Evolutionary conservation across 2,888 invertebrate genomes (phyloP), one percentile per base, ranked within the genome.

Genomic region (Nysson spinosus): DNA sequence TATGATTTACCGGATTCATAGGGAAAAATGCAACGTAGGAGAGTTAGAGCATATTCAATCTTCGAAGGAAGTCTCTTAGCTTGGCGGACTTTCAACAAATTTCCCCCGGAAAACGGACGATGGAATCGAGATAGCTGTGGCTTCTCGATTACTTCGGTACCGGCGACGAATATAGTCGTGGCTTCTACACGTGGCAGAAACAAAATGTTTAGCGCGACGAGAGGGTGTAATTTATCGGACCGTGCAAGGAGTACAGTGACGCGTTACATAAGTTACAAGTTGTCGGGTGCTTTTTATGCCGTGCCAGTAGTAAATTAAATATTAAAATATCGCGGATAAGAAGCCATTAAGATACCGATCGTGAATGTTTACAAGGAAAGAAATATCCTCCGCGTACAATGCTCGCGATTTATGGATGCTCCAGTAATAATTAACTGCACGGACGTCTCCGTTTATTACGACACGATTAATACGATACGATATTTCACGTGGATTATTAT

Each of bases 171-270:
- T 42, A 42, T 57, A 6, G 35, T 34, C 12, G 57, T n/a, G n/a
- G n/a, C 7, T 43, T 22, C 16, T 26, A 19, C 12, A 20, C 26
- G 54, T 20, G 46, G 3, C 12, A 28, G 17, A 40, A 47, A 55
- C 43, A 43, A 54, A 51, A 44, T 51, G 46, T 35, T 39, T 43
- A 42, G 16, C 40, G 39, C 34, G 39, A 50, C 37, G 42, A 28
- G 52, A 44, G 69, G 69, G 55, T 69, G 64, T 73, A 60, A 71
- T 71, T 71, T 71, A 71, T 71, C 54, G 71, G 55, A 44, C 47
- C 63, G 63, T 40, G 51, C 32, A 22, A 14, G 11, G 56, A 12
- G 37, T 22, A 72, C 51, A 63, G 70, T 47, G 51, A 37, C 51
- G 63, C 69, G 62, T 66, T 49, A 66, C 65, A 65, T 66, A 66